Percentiles rank a stretch among this genome's conserved stretches.
These are phyloP conservation scores for Pseudoatta argentina DNA, from an alignment of 1,140 invertebrate genomes.

Conservation along the genomic window DNA sequence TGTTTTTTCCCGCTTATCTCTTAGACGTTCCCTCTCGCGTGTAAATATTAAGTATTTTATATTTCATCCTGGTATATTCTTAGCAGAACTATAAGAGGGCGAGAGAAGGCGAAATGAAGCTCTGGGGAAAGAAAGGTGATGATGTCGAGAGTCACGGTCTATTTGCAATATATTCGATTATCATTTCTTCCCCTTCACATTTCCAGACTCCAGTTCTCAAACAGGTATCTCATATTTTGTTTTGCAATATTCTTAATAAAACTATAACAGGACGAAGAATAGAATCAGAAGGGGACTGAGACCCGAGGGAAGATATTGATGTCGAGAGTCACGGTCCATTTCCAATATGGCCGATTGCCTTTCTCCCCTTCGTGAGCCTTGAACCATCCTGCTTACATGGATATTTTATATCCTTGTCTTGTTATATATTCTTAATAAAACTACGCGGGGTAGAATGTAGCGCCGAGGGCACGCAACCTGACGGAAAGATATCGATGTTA, in stretches of 20 bases:
- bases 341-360: conserved; percentile 51
- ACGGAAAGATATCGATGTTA: conserved; percentile 27
- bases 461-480: conserved; percentile 24
- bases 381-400: conserved; percentile 19
- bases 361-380: conserved; percentile 28
- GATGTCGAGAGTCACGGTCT: conserved; percentile 49
- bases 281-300: conserved; percentile 2
- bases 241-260: conserved; percentile 55
- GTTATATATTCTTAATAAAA: conserved; percentile 58
- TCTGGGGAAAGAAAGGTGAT: conserved; percentile 40
- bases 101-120: not conserved
- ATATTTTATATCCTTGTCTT: conserved; percentile 44
- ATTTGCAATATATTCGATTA: conserved; percentile 39
- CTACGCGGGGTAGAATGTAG: conserved; percentile 9
- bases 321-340: conserved; percentile 59
- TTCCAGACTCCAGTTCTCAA: not conserved
- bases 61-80: conserved; percentile 33
- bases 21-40: not conserved
- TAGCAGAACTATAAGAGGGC: conserved; percentile 16
- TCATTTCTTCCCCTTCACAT: conserved; percentile 6
- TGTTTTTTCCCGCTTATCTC: not conserved
- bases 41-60: conserved; percentile 22
- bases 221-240: conserved; percentile 22
- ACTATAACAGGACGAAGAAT: conserved; percentile 18
- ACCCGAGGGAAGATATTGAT: conserved; percentile 35